Conservation (phyloP, 2,888 invertebrate species). For the Drosophila suboccidentalis region DNA sequence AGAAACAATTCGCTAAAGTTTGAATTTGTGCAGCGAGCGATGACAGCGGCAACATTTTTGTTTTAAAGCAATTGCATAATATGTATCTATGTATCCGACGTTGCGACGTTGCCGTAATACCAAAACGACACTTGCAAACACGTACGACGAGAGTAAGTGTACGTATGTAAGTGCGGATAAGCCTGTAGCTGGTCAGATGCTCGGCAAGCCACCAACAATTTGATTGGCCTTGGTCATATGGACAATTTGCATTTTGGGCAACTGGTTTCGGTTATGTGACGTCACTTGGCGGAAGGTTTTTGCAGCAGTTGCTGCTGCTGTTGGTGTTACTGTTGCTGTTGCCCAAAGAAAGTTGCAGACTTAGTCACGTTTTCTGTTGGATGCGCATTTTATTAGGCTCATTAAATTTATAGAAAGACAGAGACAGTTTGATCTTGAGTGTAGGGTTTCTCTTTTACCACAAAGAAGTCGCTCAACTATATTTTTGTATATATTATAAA, state of each 20-base stretch:
- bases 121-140: constrained; percentile 49
- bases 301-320: constrained; percentile 29
- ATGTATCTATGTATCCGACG: constrained; percentile 50
- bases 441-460: constrained; percentile 59
- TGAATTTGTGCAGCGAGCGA: constrained; percentile 48
- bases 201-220: constrained; percentile 17
- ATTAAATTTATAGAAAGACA: constrained; percentile 35
- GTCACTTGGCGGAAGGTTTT: constrained; percentile 73
- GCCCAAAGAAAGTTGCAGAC: constrained; percentile 69
- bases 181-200: constrained; percentile 43
- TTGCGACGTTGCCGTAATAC: constrained; percentile 61
- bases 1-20: constrained; percentile 30
- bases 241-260: constrained; percentile 63
- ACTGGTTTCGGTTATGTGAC: constrained; percentile 67
- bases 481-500: constrained; percentile 4
- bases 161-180: constrained; percentile 4
- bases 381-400: constrained; percentile 38
- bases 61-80: constrained; percentile 64
- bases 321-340: constrained; percentile 24
- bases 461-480: constrained; percentile 5
- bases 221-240: constrained; percentile 68
- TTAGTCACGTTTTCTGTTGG: constrained; percentile 62
- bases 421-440: constrained; percentile 54
- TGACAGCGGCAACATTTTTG: constrained; percentile 43
- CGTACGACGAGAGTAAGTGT: constrained; percentile 19